Evolutionary conservation across 2,888 invertebrate genomes (phyloP), one percentile per base, ranked within the genome.

Genomic region (Notodonta ziczac): DNA sequence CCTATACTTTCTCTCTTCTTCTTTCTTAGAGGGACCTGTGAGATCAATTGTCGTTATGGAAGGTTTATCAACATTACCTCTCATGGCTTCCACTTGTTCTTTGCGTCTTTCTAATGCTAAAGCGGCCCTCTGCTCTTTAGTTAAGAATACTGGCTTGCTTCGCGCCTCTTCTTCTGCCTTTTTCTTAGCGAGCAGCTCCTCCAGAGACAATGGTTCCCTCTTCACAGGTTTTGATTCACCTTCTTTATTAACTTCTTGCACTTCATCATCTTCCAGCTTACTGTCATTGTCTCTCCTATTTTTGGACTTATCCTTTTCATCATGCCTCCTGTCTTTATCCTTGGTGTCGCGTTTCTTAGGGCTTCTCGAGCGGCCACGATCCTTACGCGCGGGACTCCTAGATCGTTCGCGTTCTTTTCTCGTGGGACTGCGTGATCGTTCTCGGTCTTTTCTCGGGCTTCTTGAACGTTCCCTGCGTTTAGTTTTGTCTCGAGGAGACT

Each of bases 91-190:
- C 0, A 98, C 97, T 90, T 98, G 97, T 83, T 98, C 97, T 80
- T 98, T 97, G 0, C 99, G 95, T 58, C 97, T 95, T 81, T 97
- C 96, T 14, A 99, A 80, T 0, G 99, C 99, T 79, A 98, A 95
- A 0, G 96, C 97, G 0, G 97, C 98, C 77, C 99, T 95, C 86
- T 99, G 98, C 86, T 99, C 99, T 94, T 99, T 99, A 0, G 98
- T 98, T 48, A 99, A 92, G 85, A 99, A 99, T 42, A 98, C 98
- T 0, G 99, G 99, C 94, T 99, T 99, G 76, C 98, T 98, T 58
- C 97, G 95, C 1, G 98, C 98, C 80, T 97, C 97, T 86, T 99
- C 98, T 83, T 99, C 99, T 0, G 98, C 98, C 83, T 99, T 99
- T 84, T 99, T 99, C 88, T 98, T 99, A 0, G 98, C 97, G 56